Percentiles rank a stretch among this genome's conserved stretches.
Evolutionary conservation across 2,113 vertebrate genomes (phyloP).

Genomic region (Paralichthys olivaceus): DNA sequence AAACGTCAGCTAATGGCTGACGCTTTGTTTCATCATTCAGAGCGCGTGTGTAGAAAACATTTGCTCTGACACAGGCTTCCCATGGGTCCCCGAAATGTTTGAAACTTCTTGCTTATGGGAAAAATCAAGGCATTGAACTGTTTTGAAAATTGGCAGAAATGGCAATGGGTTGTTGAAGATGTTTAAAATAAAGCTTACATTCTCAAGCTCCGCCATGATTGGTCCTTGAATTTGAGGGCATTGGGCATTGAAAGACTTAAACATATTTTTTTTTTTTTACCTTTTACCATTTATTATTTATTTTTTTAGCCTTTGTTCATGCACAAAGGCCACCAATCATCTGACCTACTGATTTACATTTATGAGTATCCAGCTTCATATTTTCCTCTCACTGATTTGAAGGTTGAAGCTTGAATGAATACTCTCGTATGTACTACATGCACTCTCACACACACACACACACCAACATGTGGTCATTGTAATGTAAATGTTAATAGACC

Average conservation of each 20-base stretch:
- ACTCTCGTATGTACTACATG: neutral
- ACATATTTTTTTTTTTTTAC: too few species aligned
- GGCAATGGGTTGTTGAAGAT: too few species aligned
- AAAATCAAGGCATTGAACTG: neutral
- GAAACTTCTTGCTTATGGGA: neutral
- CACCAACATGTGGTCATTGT: slow-evolving; percentile 74
- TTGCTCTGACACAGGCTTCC: neutral
- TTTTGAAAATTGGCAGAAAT: too few species aligned
- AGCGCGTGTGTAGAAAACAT: neutral
- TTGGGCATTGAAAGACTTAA: too few species aligned
- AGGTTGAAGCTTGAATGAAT: slow-evolving; percentile 25
- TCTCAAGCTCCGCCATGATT: too few species aligned
- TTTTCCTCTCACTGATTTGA: slow-evolving; percentile 22
- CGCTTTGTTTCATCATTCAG: slow-evolving; percentile 24
- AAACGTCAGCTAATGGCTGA: slow-evolving; percentile 34
- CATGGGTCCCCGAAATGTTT: neutral
- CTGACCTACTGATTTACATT: slow-evolving; percentile 31
- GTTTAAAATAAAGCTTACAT: too few species aligned
- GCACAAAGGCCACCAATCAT: neutral
- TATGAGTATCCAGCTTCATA: slow-evolving; percentile 20
- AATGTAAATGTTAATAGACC: slow-evolving; percentile 81
- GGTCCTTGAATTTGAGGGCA: too few species aligned
- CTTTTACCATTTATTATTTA: neutral
- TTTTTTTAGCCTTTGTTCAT: slow-evolving; percentile 8
- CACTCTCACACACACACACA: neutral